Evolutionary conservation across 1,140 invertebrate species (phyloP).

Genomic region (Metopolophium dirhodum): DNA sequence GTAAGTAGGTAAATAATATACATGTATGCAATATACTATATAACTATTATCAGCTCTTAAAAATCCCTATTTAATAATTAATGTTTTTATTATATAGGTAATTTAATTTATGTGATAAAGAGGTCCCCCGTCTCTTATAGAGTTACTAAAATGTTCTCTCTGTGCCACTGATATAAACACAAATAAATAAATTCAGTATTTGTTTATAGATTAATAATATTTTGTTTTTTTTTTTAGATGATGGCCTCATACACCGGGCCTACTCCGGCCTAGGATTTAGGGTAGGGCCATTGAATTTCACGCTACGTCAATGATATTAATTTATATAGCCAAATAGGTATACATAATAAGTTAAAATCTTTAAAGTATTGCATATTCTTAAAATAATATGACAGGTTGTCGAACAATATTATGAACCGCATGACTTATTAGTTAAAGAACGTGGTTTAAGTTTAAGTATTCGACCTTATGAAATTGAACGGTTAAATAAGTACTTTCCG

Average conservation of each 20-base stretch:
- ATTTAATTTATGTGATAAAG: too few species aligned
- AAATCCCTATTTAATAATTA: too few species aligned
- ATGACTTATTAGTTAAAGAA: not conserved
- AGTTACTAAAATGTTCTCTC: too few species aligned
- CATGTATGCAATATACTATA: too few species aligned
- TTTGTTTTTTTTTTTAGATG: not conserved
- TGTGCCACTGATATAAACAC: too few species aligned
- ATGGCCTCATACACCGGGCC: not conserved
- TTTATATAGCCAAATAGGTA: not conserved
- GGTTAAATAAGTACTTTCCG: not conserved
- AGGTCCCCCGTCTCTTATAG: too few species aligned
- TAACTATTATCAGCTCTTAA: too few species aligned
- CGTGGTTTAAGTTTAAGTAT: not conserved
- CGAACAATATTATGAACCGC: not conserved
- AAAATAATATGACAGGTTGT: not conserved
- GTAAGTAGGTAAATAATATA: too few species aligned
- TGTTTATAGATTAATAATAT: not conserved
- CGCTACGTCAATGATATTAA: not conserved
- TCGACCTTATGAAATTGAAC: not conserved
- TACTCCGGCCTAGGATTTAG: not conserved
- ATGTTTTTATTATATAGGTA: too few species aligned
- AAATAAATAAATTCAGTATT: not conserved
- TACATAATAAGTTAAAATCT: not conserved
- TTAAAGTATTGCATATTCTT: not conserved
- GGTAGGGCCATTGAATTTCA: not conserved